phyloP scores from a whole-genome alignment of 2,888 invertebrate genomes.

The Leptinotarsa haldemani region DNA sequence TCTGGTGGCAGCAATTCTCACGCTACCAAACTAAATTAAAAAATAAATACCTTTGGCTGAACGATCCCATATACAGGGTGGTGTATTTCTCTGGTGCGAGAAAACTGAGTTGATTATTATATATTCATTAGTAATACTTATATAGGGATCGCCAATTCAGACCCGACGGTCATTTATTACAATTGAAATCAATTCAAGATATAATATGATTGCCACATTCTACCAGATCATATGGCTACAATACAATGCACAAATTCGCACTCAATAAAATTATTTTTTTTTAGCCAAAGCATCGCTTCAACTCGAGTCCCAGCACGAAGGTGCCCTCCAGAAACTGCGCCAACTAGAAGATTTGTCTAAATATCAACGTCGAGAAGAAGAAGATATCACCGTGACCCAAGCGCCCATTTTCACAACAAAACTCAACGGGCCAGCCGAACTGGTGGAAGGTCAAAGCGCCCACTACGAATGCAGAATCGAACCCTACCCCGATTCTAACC shows the following conservation, averaged over 20 bases:
- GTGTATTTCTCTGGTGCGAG: no score
- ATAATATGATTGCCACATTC: no score
- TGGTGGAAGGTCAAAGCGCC: constrained; percentile 89
- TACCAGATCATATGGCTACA: no score
- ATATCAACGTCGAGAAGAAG: constrained; percentile 84
- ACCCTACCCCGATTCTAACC: constrained; percentile 88
- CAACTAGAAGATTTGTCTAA: constrained; percentile 85
- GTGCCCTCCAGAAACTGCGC: constrained; percentile 86
- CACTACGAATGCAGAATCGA: constrained; percentile 94
- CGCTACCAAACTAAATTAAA: no score
- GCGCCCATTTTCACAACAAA: constrained; percentile 88
- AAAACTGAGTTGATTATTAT: no score
- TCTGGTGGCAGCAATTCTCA: no score
- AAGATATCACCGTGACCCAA: constrained; percentile 83
- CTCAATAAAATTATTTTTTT: constrained; percentile 43
- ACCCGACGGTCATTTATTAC: no score
- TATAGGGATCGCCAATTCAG: no score
- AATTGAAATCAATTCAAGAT: no score
- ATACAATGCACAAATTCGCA: neutral
- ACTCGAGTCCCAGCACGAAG: constrained; percentile 90
- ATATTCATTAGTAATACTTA: no score
- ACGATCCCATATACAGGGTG: no score
- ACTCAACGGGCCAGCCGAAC: constrained; percentile 85
- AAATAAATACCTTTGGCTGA: no score
- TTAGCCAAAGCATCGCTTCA: constrained; percentile 88